Evolutionary conservation across 2,888 invertebrate species (phyloP).

Genomic region (Trissonchulus latispiculum): DNA sequence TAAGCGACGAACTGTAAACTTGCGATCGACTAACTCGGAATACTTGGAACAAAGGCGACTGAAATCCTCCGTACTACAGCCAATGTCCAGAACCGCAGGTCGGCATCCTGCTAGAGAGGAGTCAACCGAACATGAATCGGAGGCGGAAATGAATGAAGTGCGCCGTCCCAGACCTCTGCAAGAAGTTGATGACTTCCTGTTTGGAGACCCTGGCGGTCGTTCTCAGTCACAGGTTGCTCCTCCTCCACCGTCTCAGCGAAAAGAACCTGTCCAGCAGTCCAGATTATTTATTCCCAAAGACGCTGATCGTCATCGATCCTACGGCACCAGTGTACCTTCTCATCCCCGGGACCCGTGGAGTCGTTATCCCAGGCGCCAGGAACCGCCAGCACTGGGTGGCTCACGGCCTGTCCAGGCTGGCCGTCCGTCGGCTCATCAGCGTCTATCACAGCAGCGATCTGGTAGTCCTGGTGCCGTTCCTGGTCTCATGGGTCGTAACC

Average conservation of each 20-base stretch:
- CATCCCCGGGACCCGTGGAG: background rate
- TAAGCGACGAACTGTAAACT: background rate
- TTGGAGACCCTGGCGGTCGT: too few relatives aligned
- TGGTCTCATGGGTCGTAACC: background rate
- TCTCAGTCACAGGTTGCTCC: background rate
- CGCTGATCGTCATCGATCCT: too few relatives aligned
- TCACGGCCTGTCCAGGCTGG: background rate
- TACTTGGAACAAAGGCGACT: background rate
- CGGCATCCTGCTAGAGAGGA: background rate
- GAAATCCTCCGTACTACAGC: too few relatives aligned
- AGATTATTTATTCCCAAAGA: too few relatives aligned
- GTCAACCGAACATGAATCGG: background rate
- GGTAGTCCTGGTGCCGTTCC: background rate
- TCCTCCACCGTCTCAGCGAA: background rate
- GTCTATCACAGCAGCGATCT: too few relatives aligned
- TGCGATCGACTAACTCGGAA: too few relatives aligned
- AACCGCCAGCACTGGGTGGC: background rate
- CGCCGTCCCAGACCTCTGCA: background rate
- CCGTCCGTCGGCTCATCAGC: background rate
- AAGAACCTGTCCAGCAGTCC: too few relatives aligned
- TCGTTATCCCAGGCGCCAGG: background rate
- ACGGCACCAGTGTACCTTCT: too few relatives aligned
- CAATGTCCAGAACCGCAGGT: too few relatives aligned
- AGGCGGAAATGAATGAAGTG: background rate
- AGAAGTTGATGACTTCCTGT: too few relatives aligned